These are phyloP conservation scores for Drosophila mayaguana DNA, from an alignment of 2,888 invertebrate genomes.

Conservation along the genomic window DNA sequence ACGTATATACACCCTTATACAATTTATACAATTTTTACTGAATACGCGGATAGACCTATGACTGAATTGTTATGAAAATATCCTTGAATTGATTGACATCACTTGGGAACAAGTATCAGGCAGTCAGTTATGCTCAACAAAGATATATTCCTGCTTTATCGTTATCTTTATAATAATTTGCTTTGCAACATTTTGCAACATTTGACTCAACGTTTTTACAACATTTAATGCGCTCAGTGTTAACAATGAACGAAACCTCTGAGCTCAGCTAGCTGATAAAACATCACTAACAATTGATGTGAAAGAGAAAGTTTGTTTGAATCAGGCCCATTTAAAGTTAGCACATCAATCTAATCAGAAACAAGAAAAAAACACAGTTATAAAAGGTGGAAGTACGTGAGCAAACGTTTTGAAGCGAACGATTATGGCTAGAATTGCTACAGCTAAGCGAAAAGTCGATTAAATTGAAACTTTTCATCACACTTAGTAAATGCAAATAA, in stretches of 20 bases:
- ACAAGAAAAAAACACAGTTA: neutral
- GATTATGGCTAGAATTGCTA: neutral
- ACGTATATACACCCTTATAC: neutral
- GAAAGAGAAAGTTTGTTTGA: constrained; percentile 1
- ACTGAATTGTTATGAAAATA: neutral
- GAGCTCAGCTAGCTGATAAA: neutral
- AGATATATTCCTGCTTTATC: neutral
- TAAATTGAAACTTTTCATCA: neutral
- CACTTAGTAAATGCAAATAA: neutral
- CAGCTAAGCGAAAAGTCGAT: neutral
- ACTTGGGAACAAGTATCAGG: neutral
- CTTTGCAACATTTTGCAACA: neutral
- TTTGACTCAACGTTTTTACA: neutral
- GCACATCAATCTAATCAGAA: constrained; percentile 5
- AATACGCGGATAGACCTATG: neutral
- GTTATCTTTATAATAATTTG: neutral
- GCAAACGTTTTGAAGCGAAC: neutral
- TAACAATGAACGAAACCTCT: neutral
- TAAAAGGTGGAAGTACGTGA: constrained; percentile 1
- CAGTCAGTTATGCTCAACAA: neutral
- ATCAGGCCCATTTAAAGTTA: neutral
- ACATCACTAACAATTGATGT: neutral
- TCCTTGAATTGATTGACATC: neutral
- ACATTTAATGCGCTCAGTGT: neutral
- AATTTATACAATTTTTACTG: neutral